Base-by-base conservation (phyloP, 2,113 vertebrate species). In the Rhinolophus ferrumequinum region DNA sequence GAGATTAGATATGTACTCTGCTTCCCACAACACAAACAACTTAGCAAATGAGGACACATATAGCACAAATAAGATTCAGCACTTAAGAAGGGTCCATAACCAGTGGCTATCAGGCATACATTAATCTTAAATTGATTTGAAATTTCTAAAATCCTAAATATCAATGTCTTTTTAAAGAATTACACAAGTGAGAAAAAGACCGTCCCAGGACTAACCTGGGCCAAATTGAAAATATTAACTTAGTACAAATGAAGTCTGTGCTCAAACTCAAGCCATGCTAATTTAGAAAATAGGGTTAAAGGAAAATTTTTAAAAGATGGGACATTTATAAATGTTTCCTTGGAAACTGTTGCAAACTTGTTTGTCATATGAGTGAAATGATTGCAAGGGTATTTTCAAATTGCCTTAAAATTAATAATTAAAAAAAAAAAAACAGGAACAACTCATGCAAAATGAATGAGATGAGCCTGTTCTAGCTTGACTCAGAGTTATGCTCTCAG, bases 301-400 rank as follows among this genome's bases (percentile, higher is more conserved):
- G 97, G 54, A 88, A 86, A 95, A 84, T 77, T 54, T 16, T 4
- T 33, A 87, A 44, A 94, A 84, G 13, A 93, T 8, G 60, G 8
- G 28, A 76, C 24, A 77, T 81, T 98, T 97, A 33, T 89, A 84
- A 90, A 96, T 86, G 60, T 89, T 94, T 97, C 72, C 92, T 80
- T 96, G 82, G 97, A 98, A 97, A 79, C 62, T 58, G 5, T 41
- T 94, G 88, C 76, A 94, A 79, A 97, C 96, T 95, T 38, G 79
- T 96, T 96, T 80, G 88, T 93, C 64, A 84, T 64, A 90, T 81
- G 97, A 97, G 26, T 81, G 66, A 95, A 96, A 88, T 92, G 58
- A 96, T 97, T 97, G 11, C 67, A 85, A 94, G 96, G 76, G 44
- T 91, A 95, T 97, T 98, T 98, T 83, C 88, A 97, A 95, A 96